Percentiles rank a stretch among this genome's conserved stretches.
Evolutionary conservation across 2,888 invertebrate genomes (phyloP).

Genomic region (Macaria liturata): DNA sequence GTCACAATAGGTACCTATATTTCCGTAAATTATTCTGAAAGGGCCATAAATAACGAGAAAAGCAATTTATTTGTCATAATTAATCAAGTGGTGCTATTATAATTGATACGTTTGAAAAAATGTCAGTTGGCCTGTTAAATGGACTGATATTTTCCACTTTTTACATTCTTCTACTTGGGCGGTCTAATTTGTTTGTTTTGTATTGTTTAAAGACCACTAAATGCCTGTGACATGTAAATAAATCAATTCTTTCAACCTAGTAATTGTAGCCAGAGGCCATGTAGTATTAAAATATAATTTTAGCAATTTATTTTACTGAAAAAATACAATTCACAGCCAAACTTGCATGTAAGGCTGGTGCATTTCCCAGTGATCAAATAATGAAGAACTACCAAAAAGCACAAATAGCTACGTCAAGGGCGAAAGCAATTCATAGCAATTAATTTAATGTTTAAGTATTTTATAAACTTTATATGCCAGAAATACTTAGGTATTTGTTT

Average conservation of each 20-base stretch:
- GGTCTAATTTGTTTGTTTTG: slow-evolving; percentile 7
- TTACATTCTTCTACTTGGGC: slow-evolving; percentile 14
- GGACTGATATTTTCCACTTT: neutral
- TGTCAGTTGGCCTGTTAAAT: slow-evolving; percentile 5
- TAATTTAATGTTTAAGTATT: neutral
- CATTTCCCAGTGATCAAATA: no score
- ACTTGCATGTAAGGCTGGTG: no score
- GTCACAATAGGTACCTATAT: neutral
- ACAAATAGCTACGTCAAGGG: neutral
- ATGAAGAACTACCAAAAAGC: no score
- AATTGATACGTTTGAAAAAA: slow-evolving; percentile 19
- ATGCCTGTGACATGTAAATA: neutral
- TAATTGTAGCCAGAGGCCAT: no score
- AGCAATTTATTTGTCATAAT: slow-evolving; percentile 15
- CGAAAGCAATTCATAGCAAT: neutral
- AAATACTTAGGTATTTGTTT: no score
- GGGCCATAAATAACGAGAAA: slow-evolving; percentile 6
- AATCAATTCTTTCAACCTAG: no score
- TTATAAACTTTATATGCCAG: neutral
- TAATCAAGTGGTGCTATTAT: slow-evolving; percentile 14
- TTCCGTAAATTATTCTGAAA: neutral
- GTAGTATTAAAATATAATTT: no score
- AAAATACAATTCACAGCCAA: no score
- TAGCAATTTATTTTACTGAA: no score
- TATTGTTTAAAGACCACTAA: slow-evolving; percentile 2